A percentile compares a stretch with the other conserved stretches of the same genome.
phyloP scores from a whole-genome alignment of 1,140 invertebrate genomes.

The Philopotamus ludificatus region DNA sequence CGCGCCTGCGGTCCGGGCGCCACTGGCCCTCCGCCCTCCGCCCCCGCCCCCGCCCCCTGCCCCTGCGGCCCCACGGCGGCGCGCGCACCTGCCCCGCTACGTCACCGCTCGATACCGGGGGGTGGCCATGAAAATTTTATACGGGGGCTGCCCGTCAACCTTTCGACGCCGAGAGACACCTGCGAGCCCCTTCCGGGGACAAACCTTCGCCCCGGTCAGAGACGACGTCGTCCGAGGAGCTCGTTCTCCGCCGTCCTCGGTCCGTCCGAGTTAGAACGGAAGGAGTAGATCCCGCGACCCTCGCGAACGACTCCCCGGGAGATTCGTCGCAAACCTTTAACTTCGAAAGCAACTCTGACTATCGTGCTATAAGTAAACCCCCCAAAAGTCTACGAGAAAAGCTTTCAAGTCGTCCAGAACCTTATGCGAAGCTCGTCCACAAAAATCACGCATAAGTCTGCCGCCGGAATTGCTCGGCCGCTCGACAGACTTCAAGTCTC shows the following conservation, averaged over 20 bases:
- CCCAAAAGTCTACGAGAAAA: too few species aligned
- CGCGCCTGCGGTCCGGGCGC: slow-evolving; percentile 20
- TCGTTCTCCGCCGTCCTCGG: background rate
- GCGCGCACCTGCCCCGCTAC: slow-evolving; percentile 39
- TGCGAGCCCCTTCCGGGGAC: too few species aligned
- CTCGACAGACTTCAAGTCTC: too few species aligned
- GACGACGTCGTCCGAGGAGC: background rate
- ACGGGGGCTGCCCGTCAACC: slow-evolving; percentile 33
- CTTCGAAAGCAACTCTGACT: too few species aligned
- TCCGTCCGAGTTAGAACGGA: background rate
- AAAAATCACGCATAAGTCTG: too few species aligned
- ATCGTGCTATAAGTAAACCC: too few species aligned
- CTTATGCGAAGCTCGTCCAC: too few species aligned
- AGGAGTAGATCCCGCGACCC: background rate
- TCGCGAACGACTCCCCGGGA: background rate
- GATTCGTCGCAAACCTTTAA: too few species aligned
- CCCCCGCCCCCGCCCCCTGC: slow-evolving; percentile 2
- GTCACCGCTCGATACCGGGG: slow-evolving; percentile 40
- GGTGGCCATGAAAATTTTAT: slow-evolving; percentile 42
- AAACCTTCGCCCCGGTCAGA: background rate
- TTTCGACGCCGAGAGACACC: slow-evolving; percentile 9
- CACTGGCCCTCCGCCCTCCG: background rate
- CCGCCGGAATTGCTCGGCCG: too few species aligned
- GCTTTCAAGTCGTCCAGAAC: too few species aligned
- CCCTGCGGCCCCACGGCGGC: slow-evolving; percentile 29